Conservation (phyloP, 2,113 vertebrate species). For the Sterrhoptilus dennistouni region DNA sequence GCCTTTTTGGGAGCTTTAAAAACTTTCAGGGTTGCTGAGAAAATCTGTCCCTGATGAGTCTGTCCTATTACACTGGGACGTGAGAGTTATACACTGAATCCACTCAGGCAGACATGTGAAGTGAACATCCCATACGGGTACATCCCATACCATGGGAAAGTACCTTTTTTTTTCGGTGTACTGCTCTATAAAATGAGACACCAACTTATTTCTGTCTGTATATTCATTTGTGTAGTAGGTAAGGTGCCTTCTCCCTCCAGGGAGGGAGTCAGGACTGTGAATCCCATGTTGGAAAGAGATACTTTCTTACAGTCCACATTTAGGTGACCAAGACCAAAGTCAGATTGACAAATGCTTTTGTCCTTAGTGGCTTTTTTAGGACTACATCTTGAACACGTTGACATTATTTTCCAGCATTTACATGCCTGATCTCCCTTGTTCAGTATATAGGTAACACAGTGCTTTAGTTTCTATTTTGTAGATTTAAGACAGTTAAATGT, state of each 20-base stretch:
- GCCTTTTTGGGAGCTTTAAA: not conserved
- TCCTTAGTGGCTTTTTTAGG: not conserved
- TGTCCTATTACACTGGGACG: not conserved
- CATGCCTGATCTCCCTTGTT: not conserved
- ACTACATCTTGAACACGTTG: not conserved
- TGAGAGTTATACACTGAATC: accelerated
- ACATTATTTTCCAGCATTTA: not conserved
- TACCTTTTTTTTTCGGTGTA: not conserved
- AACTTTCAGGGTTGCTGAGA: not conserved
- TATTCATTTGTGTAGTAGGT: not conserved
- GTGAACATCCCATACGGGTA: too few relatives aligned
- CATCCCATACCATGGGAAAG: not conserved
- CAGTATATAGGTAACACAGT: not conserved
- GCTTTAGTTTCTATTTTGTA: not conserved
- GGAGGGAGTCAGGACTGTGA: not conserved
- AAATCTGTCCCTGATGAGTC: not conserved
- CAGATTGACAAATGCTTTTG: not conserved
- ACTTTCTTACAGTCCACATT: accelerated
- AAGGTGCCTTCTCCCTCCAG: not conserved
- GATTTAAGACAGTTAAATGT: not conserved
- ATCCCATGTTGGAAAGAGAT: not conserved
- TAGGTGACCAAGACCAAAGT: not conserved
- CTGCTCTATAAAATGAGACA: not conserved
- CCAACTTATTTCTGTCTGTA: not conserved
- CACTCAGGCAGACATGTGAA: not conserved